Conservation (phyloP, 2,888 invertebrate species). For the Leucophora obtusa region DNA sequence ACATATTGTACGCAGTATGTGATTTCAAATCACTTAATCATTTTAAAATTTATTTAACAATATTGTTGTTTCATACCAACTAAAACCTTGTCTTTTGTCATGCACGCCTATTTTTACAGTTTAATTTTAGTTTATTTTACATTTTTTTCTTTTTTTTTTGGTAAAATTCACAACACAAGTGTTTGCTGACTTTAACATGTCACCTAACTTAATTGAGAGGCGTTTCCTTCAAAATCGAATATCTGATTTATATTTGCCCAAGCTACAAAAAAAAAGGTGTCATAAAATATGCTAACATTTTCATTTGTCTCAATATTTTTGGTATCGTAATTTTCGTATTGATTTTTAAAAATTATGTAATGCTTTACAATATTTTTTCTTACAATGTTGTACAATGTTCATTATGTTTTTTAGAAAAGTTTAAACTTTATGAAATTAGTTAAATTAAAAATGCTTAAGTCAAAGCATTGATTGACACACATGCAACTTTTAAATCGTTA, state of each 20-base stretch:
- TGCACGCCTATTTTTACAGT: conserved; percentile 58
- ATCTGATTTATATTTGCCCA: conserved; percentile 4
- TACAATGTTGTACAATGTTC: conserved; percentile 10
- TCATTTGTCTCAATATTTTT: conserved; percentile 28
- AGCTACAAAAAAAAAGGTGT: conserved; percentile 11
- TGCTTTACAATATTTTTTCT: conserved; percentile 23
- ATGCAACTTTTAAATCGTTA: conserved; percentile 46
- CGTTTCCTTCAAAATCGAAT: conserved; percentile 43
- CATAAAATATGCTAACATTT: conserved; percentile 40
- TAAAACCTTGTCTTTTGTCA: conserved; percentile 59
- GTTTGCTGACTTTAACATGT: conserved; percentile 52
- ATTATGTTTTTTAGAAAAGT: conserved; percentile 20
- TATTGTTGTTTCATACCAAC: not conserved
- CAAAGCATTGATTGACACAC: conserved; percentile 55
- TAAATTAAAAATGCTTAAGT: conserved; percentile 32
- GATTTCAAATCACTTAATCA: conserved; percentile 51
- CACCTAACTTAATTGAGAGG: conserved; percentile 57
- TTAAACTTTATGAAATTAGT: conserved; percentile 8
- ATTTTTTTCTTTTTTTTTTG: not conserved
- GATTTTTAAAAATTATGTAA: conserved; percentile 18
- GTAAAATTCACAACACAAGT: conserved; percentile 33
- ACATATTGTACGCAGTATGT: conserved; percentile 20
- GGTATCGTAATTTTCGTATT: conserved; percentile 3
- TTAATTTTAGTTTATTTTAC: conserved; percentile 4
- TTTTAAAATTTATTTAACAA: conserved; percentile 18